Conservation (phyloP, 2,797 vertebrate genomes). For the Malacoraja senta region DNA sequence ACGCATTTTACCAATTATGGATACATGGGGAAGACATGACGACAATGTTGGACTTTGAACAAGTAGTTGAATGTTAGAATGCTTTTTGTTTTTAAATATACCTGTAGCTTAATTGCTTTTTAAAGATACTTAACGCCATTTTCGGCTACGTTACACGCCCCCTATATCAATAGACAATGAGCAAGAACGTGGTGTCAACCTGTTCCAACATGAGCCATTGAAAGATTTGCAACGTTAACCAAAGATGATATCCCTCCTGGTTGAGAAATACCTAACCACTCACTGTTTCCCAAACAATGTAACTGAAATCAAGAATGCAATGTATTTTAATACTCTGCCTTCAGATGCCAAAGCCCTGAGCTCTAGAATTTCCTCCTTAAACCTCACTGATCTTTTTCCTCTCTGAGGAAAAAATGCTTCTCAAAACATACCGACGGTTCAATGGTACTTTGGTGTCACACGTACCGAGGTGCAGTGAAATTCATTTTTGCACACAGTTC, state of each 20-base stretch:
- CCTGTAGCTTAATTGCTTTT: neutral
- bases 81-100: neutral
- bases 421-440: too few relatives aligned
- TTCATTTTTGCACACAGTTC: too few relatives aligned
- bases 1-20: slow-evolving; percentile 7
- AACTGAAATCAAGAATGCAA: neutral
- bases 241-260: neutral
- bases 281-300: neutral
- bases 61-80: neutral
- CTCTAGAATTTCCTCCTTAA: too few relatives aligned
- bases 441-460: too few relatives aligned
- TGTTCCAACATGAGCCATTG: too few relatives aligned
- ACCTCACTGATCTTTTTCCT: too few relatives aligned
- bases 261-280: neutral
- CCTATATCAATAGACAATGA: neutral
- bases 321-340: too few relatives aligned
- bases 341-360: too few relatives aligned
- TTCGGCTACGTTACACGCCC: neutral
- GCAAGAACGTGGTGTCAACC: neutral
- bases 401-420: too few relatives aligned
- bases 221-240: neutral
- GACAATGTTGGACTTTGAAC: neutral
- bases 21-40: neutral
- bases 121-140: neutral
- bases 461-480: too few relatives aligned